These are phyloP conservation scores for Nothocercus nigrocapillus DNA, from an alignment of 2,113 vertebrate species.

Conservation along the genomic window DNA sequence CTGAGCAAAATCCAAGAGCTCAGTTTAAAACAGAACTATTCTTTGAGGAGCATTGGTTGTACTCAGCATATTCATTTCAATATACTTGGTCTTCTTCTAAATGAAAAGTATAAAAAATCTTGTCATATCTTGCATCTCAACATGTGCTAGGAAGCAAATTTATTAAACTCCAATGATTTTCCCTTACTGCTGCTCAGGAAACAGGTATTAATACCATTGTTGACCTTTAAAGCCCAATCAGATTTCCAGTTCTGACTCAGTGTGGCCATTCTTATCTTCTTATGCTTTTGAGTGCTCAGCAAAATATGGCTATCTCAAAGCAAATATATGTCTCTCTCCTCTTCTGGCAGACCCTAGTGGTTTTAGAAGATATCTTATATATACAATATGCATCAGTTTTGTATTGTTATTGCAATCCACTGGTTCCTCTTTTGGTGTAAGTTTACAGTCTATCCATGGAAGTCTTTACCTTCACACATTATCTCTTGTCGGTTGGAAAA, in stretches of 20 bases:
- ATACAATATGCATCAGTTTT: background rate
- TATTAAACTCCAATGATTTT: background rate
- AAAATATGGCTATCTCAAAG: background rate
- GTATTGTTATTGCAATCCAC: background rate
- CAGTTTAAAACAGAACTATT: background rate
- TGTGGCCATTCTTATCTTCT: background rate
- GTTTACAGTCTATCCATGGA: background rate
- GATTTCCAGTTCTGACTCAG: background rate
- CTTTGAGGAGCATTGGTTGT: constrained; percentile 13
- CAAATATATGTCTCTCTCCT: background rate
- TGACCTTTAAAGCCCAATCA: too few relatives aligned
- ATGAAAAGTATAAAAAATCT: background rate
- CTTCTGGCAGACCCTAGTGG: background rate
- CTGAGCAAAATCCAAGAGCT: background rate
- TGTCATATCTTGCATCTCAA: background rate
- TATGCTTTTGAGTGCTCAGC: background rate
- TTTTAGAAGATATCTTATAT: background rate
- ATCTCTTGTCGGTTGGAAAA: background rate
- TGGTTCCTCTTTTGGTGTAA: background rate
- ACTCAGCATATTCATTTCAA: constrained; percentile 31
- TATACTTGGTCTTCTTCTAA: background rate
- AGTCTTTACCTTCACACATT: background rate
- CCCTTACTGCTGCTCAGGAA: constrained; percentile 13
- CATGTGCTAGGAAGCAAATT: background rate
- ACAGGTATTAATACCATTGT: background rate